Evolutionary conservation across 1,140 invertebrate genomes (phyloP), one percentile per base, ranked within the genome.

Genomic region (Trachymyrmex septentrionalis): DNA sequence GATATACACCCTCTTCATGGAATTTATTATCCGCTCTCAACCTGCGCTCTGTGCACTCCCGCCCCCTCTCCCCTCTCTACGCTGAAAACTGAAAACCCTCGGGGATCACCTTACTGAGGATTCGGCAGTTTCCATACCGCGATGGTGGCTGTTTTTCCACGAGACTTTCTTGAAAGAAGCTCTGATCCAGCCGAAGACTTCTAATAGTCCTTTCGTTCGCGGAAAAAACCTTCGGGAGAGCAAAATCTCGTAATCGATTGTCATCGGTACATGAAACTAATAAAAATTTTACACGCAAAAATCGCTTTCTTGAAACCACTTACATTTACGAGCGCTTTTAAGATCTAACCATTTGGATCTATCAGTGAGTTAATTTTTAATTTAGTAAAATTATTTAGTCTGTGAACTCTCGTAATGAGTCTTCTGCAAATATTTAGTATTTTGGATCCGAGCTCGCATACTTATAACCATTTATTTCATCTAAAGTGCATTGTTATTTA

Each of bases 1-100:
- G 76, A 64, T 81, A 73, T 69, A 87, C 80, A 72, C 57, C 5
- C 81, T 27, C 86, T 77, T 87, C 59, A 86, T 82, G 72, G 82
- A 91, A 90, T 91, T 90, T 91, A 90, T 91, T 91, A 90, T 90
- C 86, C 81, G 59, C 27, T 82, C 73, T 85, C 57, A 71, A 80
- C 82, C 78, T 76, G 61, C 63, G 27, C 16, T n/a, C 77, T 19
- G 30, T 24, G 44, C 19, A 34, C 21, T 21, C n/a, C 27, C 6
- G 64, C 7, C 64, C 0, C n/a, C 12, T 24, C 12, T 6, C 66
- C 21, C 2, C 14, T 0, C n/a, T 0, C 38, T 27, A 48, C 27
- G 55, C 55, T 1, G 55, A 30, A 57, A 34, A n/a, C 55, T 1
- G 55, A 30, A 57, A 34, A n/a, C 24, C 53, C n/a, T 57, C 55